Percentiles rank a stretch among this genome's conserved stretches.
These are phyloP conservation scores for Ecliptopera silaceata DNA, from an alignment of 2,888 invertebrate species.

Conservation along the genomic window DNA sequence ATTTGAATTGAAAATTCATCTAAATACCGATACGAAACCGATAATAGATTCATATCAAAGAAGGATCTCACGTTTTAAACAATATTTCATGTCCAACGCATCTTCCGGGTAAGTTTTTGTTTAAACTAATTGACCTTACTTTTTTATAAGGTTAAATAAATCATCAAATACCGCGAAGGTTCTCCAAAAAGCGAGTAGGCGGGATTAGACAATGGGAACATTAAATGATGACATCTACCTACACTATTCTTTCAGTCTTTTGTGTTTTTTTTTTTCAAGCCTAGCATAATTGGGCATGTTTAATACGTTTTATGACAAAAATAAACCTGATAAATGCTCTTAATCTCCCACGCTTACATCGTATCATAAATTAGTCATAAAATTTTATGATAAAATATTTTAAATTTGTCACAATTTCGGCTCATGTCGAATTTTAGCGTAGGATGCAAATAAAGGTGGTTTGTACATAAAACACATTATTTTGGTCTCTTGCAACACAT, in stretches of 20 bases:
- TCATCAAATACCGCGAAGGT: conserved; percentile 60
- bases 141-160: conserved; percentile 59
- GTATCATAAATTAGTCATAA: not conserved
- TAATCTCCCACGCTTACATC: not conserved
- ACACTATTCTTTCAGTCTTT: conserved; percentile 24
- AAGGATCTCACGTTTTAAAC: conserved; percentile 63
- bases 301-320: conserved; percentile 2
- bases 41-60: conserved; percentile 27
- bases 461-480: too few species aligned
- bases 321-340: not conserved
- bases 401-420: not conserved
- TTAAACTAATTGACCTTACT: conserved; percentile 64
- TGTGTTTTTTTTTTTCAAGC: not conserved
- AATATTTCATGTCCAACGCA: conserved; percentile 49
- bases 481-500: not conserved
- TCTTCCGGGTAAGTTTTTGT: conserved; percentile 66
- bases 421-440: conserved; percentile 2
- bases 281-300: conserved; percentile 4
- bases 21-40: not conserved
- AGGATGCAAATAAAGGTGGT: not conserved
- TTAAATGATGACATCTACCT: conserved; percentile 43
- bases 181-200: conserved; percentile 31
- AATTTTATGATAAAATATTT: too few species aligned
- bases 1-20: not conserved
- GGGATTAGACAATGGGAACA: conserved; percentile 40